A percentile compares a stretch with the other conserved stretches of the same genome.
These are phyloP conservation scores for Tachycineta bicolor DNA, from an alignment of 2,113 vertebrate species.

Conservation along the genomic window DNA sequence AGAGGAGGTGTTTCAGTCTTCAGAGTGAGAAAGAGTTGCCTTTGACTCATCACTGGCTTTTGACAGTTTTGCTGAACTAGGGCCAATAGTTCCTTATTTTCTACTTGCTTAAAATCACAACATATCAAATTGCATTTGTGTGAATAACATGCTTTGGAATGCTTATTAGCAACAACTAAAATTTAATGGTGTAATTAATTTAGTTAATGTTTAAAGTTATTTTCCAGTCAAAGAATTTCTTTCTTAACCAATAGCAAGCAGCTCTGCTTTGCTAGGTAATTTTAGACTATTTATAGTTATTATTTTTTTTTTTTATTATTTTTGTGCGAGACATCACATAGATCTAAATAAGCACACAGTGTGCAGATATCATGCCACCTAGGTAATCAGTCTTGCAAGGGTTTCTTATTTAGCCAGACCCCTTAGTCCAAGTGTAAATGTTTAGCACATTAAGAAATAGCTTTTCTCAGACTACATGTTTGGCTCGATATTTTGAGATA, in stretches of 20 bases:
- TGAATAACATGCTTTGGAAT: slow-evolving; percentile 48
- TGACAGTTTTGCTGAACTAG: slow-evolving; percentile 70
- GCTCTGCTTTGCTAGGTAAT: neutral
- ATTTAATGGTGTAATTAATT: slow-evolving; percentile 33
- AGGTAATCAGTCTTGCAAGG: slow-evolving; percentile 4
- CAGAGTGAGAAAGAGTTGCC: slow-evolving; percentile 66
- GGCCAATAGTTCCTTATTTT: slow-evolving; percentile 70
- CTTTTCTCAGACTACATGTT: slow-evolving; percentile 40
- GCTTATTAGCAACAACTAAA: slow-evolving; percentile 37
- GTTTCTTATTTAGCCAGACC: slow-evolving; percentile 25
- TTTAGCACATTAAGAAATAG: slow-evolving; percentile 49
- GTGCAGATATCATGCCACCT: neutral
- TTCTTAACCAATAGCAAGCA: neutral
- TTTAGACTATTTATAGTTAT: slow-evolving; percentile 40
- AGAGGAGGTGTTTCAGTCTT: slow-evolving; percentile 67
- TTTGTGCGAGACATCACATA: neutral
- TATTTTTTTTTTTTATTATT: neutral
- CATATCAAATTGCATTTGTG: slow-evolving; percentile 62
- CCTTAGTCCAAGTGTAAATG: neutral
- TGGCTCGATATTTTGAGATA: slow-evolving; percentile 38
- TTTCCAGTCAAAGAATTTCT: slow-evolving; percentile 15
- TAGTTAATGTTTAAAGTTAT: slow-evolving; percentile 11
- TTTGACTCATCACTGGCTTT: slow-evolving; percentile 70
- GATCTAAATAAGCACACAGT: neutral
- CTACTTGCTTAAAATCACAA: slow-evolving; percentile 64